Evolutionary conservation across 37 sponge, comb jelly and placozoan species (phyloP).

Genomic region (Cliona cf. orientalis): DNA sequence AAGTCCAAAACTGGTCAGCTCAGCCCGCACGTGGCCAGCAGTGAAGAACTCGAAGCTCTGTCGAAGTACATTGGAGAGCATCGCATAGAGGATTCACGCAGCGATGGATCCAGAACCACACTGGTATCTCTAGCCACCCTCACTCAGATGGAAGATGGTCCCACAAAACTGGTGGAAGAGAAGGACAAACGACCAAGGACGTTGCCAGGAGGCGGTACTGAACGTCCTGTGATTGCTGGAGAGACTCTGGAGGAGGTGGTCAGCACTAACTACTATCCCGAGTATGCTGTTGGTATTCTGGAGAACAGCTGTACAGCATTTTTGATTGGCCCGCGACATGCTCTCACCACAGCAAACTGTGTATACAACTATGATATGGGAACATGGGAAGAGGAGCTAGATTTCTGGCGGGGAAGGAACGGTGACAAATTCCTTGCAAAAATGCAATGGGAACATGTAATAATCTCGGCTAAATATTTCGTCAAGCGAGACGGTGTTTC

Average conservation of each 20-base stretch:
- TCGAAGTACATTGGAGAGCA: not conserved
- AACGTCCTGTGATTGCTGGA: not conserved
- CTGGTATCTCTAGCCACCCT: too few relatives aligned
- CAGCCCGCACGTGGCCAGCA: not conserved
- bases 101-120: not conserved
- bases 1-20: too few relatives aligned
- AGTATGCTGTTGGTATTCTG: slow-evolving; percentile 30
- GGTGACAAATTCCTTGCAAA: not conserved
- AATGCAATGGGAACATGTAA: not conserved
- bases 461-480: not conserved
- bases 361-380: slow-evolving; percentile 6
- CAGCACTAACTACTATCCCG: slow-evolving; percentile 16
- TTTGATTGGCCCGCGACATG: slow-evolving; percentile 27
- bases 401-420: slow-evolving; percentile 25
- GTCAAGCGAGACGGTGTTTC: not conserved
- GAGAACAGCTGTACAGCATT: slow-evolving; percentile 51
- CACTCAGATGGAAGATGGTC: slow-evolving; percentile 42
- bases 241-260: not conserved
- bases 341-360: slow-evolving; percentile 34
- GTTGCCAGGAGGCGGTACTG: not conserved
- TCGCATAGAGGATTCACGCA: not conserved
- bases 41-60: not conserved
- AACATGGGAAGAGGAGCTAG: not conserved
- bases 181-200: not conserved
- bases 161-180: not conserved